Conservation (phyloP, 2,113 vertebrate species). For the Cyphomyrus discorhynchus region DNA sequence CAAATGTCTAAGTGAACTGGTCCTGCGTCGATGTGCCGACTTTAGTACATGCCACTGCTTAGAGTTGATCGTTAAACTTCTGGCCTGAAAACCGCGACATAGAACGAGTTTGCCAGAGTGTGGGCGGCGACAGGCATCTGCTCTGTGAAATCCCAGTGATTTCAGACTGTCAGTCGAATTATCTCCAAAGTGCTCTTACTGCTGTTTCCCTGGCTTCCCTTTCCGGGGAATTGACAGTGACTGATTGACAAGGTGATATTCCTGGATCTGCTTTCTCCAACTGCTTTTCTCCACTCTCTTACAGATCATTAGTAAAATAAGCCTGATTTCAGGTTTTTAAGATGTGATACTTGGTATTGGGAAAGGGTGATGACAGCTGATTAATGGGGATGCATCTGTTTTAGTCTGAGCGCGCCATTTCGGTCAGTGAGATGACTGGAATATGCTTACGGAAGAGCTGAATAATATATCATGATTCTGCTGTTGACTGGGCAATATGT, state of each 20-base stretch:
- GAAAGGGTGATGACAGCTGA: slow-evolving; percentile 33
- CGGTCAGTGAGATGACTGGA: slow-evolving; percentile 8
- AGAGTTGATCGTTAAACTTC: background rate
- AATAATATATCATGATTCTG: slow-evolving; percentile 28
- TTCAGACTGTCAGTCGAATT: background rate
- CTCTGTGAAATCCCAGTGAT: background rate
- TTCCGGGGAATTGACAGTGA: background rate
- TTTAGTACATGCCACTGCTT: background rate
- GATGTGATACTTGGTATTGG: slow-evolving; percentile 31
- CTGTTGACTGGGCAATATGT: slow-evolving; percentile 23
- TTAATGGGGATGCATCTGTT: slow-evolving; percentile 46
- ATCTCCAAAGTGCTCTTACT: background rate
- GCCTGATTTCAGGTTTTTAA: slow-evolving; percentile 18
- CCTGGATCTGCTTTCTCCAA: background rate
- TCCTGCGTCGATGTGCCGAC: background rate
- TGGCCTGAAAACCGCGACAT: background rate
- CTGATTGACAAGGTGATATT: background rate
- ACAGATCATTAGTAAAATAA: slow-evolving; percentile 41
- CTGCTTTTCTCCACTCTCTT: slow-evolving; percentile 27
- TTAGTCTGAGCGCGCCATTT: slow-evolving; percentile 36
- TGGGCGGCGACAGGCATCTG: background rate
- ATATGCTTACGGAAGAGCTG: slow-evolving; percentile 13
- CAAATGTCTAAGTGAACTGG: background rate
- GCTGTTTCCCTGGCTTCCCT: background rate
- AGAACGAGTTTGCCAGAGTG: background rate